Evolutionary conservation across 1,140 invertebrate species (phyloP).

Genomic region (Drosophila serrata): DNA sequence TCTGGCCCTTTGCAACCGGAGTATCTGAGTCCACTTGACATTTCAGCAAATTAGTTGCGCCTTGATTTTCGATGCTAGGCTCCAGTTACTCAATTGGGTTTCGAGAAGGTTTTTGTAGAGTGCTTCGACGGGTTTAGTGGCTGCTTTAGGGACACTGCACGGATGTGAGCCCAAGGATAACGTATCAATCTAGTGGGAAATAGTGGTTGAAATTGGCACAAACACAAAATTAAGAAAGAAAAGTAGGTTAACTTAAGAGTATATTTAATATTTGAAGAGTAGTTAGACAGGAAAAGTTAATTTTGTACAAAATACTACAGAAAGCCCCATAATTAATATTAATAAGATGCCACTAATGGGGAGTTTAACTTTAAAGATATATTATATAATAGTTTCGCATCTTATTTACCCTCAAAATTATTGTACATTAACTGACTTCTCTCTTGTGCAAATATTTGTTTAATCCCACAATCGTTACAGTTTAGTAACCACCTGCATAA

Average conservation of each 20-base stretch:
- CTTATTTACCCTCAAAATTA: not conserved
- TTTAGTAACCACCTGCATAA: conserved; percentile 29
- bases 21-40: conserved; percentile 46
- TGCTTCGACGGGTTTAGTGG: conserved; percentile 4
- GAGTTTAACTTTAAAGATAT: too few relatives aligned
- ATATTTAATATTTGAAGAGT: not conserved
- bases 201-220: not conserved
- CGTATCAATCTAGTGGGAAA: conserved; percentile 28
- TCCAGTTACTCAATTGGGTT: conserved; percentile 26
- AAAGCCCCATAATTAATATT: too few relatives aligned
- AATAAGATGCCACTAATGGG: too few relatives aligned
- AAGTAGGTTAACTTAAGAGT: too few relatives aligned
- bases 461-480: conserved; percentile 15
- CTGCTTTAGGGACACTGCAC: not conserved
- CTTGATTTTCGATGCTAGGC: conserved; percentile 47
- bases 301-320: not conserved
- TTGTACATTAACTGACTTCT: not conserved
- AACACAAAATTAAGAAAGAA: too few relatives aligned
- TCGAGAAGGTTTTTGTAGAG: conserved; percentile 7
- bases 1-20: conserved; percentile 43
- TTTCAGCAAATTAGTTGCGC: conserved; percentile 59
- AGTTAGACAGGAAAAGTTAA: not conserved
- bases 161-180: not conserved
- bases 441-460: not conserved
- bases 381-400: not conserved